phyloP scores from a whole-genome alignment of 1,140 invertebrate genomes.

The Schmidtea mediterranea region DNA sequence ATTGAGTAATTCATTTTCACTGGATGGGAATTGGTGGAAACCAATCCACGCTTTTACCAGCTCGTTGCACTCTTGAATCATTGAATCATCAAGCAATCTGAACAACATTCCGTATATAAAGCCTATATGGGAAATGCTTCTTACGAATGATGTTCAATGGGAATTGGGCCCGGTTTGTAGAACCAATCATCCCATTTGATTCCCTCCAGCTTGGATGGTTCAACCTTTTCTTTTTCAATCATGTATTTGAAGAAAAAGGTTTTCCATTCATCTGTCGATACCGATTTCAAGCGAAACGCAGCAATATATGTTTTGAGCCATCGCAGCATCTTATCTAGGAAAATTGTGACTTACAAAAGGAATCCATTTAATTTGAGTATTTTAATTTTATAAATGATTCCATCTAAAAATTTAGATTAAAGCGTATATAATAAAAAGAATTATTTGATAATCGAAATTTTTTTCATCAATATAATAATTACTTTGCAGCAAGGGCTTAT shows the following conservation, averaged over 20 bases:
- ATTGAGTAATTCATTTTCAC: too few species aligned
- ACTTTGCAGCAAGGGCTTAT: too few species aligned
- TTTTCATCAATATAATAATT: too few species aligned
- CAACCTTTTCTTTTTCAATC: not conserved
- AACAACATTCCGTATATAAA: not conserved
- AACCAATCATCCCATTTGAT: slow-evolving; percentile 68
- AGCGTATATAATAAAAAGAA: too few species aligned
- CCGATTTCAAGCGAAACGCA: slow-evolving; percentile 48
- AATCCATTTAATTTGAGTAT: too few species aligned
- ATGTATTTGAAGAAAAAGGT: not conserved
- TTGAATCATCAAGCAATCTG: not conserved
- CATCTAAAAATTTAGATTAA: too few species aligned
- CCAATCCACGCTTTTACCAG: too few species aligned
- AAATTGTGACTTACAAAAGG: too few species aligned
- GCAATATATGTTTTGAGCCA: slow-evolving; percentile 55
- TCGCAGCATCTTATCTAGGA: slow-evolving; percentile 44
- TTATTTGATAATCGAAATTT: too few species aligned
- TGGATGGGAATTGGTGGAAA: too few species aligned
- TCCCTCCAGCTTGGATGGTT: slow-evolving; percentile 12
- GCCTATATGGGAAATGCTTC: not conserved
- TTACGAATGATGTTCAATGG: not conserved
- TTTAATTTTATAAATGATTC: too few species aligned
- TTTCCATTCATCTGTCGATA: not conserved
- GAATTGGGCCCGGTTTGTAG: slow-evolving; percentile 37
- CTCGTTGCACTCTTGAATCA: too few species aligned